Conservation (phyloP, 2,888 invertebrate genomes). For the Scaptomyza polygonia region DNA sequence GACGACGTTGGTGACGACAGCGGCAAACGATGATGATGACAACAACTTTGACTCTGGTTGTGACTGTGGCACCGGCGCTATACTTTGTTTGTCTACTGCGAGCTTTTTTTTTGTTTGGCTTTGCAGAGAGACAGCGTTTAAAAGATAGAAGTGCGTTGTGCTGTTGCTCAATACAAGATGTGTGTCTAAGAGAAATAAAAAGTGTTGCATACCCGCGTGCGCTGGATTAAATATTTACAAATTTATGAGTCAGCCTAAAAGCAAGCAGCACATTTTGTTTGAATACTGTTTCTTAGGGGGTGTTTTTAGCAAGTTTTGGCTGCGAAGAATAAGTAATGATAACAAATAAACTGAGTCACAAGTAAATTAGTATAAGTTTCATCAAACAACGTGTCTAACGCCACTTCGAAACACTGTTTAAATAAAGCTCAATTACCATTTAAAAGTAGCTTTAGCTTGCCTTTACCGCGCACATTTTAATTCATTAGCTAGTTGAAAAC, state of each 20-base stretch:
- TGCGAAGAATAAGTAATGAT: neutral
- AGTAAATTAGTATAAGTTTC: too few species aligned
- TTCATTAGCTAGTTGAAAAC: constrained; percentile 42
- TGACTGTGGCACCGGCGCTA: constrained; percentile 35
- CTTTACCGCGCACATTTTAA: constrained; percentile 27
- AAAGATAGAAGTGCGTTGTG: constrained; percentile 5
- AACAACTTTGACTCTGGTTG: constrained; percentile 14
- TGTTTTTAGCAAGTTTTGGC: neutral
- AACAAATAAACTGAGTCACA: too few species aligned
- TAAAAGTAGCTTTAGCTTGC: constrained; percentile 15
- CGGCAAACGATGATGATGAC: constrained; percentile 36
- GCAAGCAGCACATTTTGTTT: constrained; percentile 26
- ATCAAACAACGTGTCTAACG: too few species aligned
- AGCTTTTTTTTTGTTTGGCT: constrained; percentile 48
- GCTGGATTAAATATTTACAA: constrained; percentile 1
- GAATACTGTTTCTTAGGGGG: neutral
- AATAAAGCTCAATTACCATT: constrained; percentile 26
- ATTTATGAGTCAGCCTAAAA: constrained; percentile 22
- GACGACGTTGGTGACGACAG: constrained; percentile 27
- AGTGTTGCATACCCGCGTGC: constrained; percentile 45
- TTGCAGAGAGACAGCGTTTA: constrained; percentile 1
- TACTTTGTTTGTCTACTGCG: constrained; percentile 53
- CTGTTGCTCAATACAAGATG: neutral
- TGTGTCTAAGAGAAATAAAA: neutral
- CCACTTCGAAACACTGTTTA: neutral